Conservation (phyloP, 2,113 vertebrate genomes). For the Drymodes brunneopygia region DNA sequence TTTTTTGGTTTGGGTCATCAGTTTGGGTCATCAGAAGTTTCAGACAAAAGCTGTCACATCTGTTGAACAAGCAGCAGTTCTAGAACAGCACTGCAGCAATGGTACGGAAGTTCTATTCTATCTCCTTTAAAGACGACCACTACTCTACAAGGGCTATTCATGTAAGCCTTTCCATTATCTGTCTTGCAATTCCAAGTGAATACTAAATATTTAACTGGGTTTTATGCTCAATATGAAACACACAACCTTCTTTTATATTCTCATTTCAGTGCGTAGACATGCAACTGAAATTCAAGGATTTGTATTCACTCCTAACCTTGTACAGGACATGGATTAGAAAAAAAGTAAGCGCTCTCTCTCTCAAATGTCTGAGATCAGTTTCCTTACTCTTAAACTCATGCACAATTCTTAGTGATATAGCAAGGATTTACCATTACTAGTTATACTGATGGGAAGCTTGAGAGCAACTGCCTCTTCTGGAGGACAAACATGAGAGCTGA, state of each 20-base stretch:
- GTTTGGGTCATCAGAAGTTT: neutral
- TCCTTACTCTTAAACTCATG: neutral
- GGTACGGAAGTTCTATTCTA: no score
- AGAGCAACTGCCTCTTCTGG: neutral
- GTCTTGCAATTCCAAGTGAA: neutral
- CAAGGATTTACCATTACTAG: neutral
- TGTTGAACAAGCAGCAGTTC: neutral
- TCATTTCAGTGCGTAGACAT: neutral
- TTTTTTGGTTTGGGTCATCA: neutral
- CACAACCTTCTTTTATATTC: neutral
- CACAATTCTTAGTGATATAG: neutral
- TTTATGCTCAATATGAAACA: neutral
- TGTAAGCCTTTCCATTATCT: neutral
- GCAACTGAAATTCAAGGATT: neutral
- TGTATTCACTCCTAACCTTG: neutral
- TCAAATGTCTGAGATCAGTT: neutral
- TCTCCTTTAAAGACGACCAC: neutral
- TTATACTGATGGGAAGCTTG: neutral
- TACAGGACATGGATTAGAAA: neutral
- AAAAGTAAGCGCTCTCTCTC: neutral
- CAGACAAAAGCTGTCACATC: neutral
- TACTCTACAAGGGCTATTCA: neutral
- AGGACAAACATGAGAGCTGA: neutral
- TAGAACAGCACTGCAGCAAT: neutral
- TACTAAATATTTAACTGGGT: neutral